Evolutionary conservation across 2,797 vertebrate species (phyloP).

Genomic region (Myotis findleyi): DNA sequence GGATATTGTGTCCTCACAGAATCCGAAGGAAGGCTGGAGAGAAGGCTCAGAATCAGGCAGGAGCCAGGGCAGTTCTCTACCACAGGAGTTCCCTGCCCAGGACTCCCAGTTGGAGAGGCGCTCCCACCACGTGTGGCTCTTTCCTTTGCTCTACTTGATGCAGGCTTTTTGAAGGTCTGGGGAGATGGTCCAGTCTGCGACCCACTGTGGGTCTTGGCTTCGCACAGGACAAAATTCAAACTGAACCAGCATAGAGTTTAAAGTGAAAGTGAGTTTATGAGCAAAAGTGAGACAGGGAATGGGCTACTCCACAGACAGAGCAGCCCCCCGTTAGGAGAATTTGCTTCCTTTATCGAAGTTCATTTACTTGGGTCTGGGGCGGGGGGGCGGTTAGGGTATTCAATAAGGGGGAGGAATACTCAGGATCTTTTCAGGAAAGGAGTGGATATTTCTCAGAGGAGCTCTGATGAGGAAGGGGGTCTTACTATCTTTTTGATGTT

Average conservation of each 20-base stretch:
- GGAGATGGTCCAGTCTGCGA: not conserved
- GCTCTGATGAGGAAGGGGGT: not conserved
- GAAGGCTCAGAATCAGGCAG: not conserved
- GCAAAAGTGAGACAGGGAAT: not conserved
- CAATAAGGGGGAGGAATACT: not conserved
- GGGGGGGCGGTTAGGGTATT: not conserved
- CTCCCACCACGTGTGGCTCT: not conserved
- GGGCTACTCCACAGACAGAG: not conserved
- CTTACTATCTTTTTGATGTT: not conserved
- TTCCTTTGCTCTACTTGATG: not conserved
- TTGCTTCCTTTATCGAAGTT: not conserved
- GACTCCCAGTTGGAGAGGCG: not conserved
- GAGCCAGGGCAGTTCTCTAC: not conserved
- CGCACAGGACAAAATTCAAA: not conserved
- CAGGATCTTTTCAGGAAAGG: not conserved
- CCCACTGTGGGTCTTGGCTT: not conserved
- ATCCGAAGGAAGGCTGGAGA: not conserved
- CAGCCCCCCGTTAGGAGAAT: not conserved
- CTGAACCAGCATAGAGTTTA: not conserved
- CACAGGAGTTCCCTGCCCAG: not conserved
- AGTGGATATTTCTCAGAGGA: not conserved
- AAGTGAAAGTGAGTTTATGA: not conserved
- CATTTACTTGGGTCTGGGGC: not conserved
- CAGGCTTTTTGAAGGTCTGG: not conserved
- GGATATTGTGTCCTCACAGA: not conserved